Percentiles rank a stretch among this genome's conserved stretches.
Conservation (phyloP, 2,888 invertebrate species). For the Seira musarum region DNA sequence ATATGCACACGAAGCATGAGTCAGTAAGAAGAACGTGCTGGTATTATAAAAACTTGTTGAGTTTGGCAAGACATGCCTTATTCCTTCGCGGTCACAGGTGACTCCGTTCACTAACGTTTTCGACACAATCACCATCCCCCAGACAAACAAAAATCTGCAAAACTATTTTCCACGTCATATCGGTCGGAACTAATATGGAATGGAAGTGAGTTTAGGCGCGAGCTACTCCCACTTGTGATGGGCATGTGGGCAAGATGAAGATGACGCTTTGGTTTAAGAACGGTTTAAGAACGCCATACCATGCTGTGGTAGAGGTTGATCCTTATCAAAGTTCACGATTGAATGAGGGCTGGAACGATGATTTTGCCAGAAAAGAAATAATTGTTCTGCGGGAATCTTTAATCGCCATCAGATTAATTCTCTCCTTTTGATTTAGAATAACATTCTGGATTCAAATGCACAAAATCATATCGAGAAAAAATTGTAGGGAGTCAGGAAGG, state of each 20-base stretch:
- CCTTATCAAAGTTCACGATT: neutral
- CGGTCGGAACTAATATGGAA: constrained; percentile 5
- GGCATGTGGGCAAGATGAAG: constrained; percentile 8
- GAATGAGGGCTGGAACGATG: neutral
- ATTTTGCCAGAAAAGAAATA: constrained; percentile 15
- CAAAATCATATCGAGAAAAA: neutral
- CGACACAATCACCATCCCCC: neutral
- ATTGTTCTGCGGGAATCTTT: neutral
- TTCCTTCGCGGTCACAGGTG: no score
- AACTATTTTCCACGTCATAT: neutral
- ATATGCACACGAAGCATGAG: neutral
- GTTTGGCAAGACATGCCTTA: neutral
- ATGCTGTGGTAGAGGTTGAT: constrained; percentile 2
- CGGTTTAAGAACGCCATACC: neutral
- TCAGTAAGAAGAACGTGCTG: neutral
- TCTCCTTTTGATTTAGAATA: neutral
- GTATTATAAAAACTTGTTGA: neutral
- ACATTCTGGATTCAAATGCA: neutral
- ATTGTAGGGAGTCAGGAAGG: constrained; percentile 26
- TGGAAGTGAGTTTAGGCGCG: neutral
- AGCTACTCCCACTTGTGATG: constrained; percentile 1
- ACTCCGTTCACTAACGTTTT: neutral
- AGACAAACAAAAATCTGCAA: neutral
- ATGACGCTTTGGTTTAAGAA: neutral
- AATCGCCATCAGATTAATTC: constrained; percentile 3